A percentile compares a stretch with the other conserved stretches of the same genome.
Conservation (phyloP, 2,797 vertebrate species). For the Microctenopoma stevenorrisi region DNA sequence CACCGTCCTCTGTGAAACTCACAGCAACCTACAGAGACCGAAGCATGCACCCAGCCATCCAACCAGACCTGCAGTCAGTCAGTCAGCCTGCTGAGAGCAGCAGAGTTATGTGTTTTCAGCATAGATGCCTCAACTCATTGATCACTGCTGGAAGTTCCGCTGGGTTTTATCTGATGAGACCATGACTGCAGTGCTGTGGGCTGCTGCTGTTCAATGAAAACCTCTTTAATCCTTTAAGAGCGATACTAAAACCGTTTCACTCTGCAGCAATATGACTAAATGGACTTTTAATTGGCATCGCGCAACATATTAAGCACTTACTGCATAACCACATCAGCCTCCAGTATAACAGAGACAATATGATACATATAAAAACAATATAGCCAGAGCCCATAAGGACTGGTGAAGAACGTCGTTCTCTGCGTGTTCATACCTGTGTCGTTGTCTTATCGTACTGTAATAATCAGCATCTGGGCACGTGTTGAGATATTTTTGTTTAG, state of each 20-base stretch:
- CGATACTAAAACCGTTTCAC: background rate
- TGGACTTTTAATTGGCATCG: background rate
- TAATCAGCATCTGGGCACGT: no score
- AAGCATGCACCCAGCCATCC: background rate
- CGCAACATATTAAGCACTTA: background rate
- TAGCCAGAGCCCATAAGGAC: no score
- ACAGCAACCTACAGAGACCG: background rate
- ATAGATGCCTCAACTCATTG: constrained; percentile 1
- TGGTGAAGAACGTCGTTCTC: no score
- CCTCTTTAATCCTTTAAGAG: constrained; percentile 9
- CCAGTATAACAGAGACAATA: no score
- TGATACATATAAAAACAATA: no score
- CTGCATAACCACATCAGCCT: no score
- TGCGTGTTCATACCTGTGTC: background rate
- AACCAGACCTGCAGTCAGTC: background rate
- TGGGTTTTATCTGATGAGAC: constrained; percentile 23
- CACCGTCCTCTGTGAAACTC: background rate
- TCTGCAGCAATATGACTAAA: background rate
- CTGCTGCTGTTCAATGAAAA: constrained; percentile 6
- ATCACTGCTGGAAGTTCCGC: background rate
- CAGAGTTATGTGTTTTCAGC: constrained; percentile 4
- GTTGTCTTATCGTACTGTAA: background rate
- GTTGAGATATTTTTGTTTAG: background rate
- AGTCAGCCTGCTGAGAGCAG: constrained; percentile 2
- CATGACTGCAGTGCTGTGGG: constrained; percentile 1